phyloP scores from a whole-genome alignment of 2,888 invertebrate species.

The Mythimna lalbum region DNA sequence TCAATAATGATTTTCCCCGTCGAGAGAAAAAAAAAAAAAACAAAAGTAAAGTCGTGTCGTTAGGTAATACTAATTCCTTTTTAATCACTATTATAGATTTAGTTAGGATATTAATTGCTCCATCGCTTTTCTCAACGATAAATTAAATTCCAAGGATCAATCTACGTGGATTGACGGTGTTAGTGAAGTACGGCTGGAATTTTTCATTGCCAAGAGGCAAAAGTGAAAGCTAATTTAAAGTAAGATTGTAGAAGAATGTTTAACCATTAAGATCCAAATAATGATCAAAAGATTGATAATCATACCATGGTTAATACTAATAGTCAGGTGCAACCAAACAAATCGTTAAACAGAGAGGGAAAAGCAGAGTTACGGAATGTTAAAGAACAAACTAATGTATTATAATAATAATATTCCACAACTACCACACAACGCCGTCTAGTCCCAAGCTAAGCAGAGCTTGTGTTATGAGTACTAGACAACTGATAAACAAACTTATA shows the following conservation, averaged over 20 bases:
- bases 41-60: too few species aligned
- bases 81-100: conserved; percentile 39
- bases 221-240: not conserved
- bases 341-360: not conserved
- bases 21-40: too few species aligned
- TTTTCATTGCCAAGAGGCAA: not conserved
- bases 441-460: too few species aligned
- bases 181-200: not conserved
- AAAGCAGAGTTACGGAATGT: not conserved
- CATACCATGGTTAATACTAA: not conserved
- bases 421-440: too few species aligned
- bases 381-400: not conserved
- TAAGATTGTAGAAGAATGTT: not conserved
- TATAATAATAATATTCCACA: too few species aligned
- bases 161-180: not conserved
- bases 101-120: conserved; percentile 24
- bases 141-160: conserved; percentile 39
- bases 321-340: not conserved
- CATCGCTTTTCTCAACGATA: conserved; percentile 6
- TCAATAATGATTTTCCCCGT: too few species aligned
- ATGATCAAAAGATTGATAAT: not conserved
- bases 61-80: conserved; percentile 24
- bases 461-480: too few species aligned
- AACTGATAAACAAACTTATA: too few species aligned
- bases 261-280: not conserved